These are phyloP conservation scores for Pempheris klunzingeri DNA, from an alignment of 2,797 vertebrate genomes.

Conservation along the genomic window DNA sequence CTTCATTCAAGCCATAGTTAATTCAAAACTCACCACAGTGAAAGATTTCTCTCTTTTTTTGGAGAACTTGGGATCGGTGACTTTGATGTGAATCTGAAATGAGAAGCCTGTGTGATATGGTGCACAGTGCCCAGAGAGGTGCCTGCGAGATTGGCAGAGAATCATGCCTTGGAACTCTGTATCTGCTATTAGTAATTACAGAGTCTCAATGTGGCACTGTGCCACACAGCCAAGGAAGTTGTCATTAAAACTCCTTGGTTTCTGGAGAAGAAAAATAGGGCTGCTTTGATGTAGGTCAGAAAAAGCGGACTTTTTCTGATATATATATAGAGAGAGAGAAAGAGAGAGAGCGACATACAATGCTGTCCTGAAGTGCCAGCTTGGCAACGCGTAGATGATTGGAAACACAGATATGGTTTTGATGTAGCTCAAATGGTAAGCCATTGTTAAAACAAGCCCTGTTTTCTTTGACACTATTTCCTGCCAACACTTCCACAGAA, in stretches of 20 bases:
- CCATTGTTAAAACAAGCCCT: conserved; percentile 61
- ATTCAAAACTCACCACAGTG: conserved; percentile 51
- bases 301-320: conserved; percentile 40
- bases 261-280: conserved; percentile 31
- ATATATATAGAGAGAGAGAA: too few species aligned
- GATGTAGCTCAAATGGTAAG: conserved; percentile 61
- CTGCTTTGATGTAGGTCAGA: conserved; percentile 63
- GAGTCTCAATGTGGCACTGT: conserved; percentile 44
- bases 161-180: conserved; percentile 46
- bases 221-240: conserved; percentile 53
- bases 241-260: conserved; percentile 62
- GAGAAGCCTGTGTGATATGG: conserved; percentile 58
- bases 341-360: too few species aligned
- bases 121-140: conserved; percentile 61
- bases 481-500: conserved; percentile 59
- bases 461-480: conserved; percentile 56
- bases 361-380: conserved; percentile 52
- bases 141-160: conserved; percentile 63
- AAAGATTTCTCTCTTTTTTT: conserved; percentile 17
- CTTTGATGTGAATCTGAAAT: conserved; percentile 75
- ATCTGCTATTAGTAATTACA: conserved; percentile 68
- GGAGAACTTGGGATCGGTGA: conserved; percentile 28
- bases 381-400: conserved; percentile 63
- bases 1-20: conserved; percentile 49
- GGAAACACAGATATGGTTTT: conserved; percentile 60